A percentile compares a stretch with the other conserved stretches of the same genome.
Evolutionary conservation across 2,888 invertebrate genomes (phyloP).

Genomic region (Euplexia lucipara): DNA sequence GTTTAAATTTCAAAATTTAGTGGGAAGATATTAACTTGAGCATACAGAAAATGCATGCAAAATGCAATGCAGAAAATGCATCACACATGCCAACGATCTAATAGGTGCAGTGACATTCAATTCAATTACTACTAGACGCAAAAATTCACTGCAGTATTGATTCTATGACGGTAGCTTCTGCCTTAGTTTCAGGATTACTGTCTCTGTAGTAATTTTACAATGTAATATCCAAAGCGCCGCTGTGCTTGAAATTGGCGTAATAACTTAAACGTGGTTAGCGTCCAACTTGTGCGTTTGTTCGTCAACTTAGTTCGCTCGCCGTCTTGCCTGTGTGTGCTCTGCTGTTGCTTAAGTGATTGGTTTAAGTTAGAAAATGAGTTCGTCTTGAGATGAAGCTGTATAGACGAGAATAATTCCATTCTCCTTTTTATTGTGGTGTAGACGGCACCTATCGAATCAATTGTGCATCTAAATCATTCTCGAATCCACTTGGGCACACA

Average conservation of each 20-base stretch:
- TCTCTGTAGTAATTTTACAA: conserved; percentile 41
- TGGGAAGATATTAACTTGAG: too few relatives aligned
- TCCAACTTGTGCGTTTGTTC: conserved; percentile 51
- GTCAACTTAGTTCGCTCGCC: conserved; percentile 39
- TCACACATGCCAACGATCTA: too few relatives aligned
- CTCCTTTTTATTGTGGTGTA: conserved; percentile 22
- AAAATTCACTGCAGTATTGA: conserved; percentile 14
- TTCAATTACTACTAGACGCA: not conserved
- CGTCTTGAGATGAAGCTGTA: conserved; percentile 38
- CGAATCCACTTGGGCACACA: too few relatives aligned
- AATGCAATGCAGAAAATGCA: too few relatives aligned
- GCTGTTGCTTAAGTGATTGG: conserved; percentile 60
- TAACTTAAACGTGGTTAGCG: conserved; percentile 58
- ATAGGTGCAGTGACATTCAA: not conserved
- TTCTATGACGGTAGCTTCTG: conserved; percentile 4
- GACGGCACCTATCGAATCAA: too few relatives aligned
- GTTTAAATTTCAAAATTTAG: not conserved
- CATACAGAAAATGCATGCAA: too few relatives aligned
- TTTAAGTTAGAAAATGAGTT: conserved; percentile 56
- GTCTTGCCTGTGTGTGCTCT: conserved; percentile 47
- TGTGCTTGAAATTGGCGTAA: conserved; percentile 52
- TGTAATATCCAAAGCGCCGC: conserved; percentile 45
- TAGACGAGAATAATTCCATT: conserved; percentile 8
- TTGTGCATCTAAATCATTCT: too few relatives aligned
- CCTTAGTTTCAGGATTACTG: conserved; percentile 18